A percentile compares a stretch with the other conserved stretches of the same genome.
These are phyloP conservation scores for Poecile montanus DNA, from an alignment of 2,797 vertebrate genomes.

Conservation along the genomic window DNA sequence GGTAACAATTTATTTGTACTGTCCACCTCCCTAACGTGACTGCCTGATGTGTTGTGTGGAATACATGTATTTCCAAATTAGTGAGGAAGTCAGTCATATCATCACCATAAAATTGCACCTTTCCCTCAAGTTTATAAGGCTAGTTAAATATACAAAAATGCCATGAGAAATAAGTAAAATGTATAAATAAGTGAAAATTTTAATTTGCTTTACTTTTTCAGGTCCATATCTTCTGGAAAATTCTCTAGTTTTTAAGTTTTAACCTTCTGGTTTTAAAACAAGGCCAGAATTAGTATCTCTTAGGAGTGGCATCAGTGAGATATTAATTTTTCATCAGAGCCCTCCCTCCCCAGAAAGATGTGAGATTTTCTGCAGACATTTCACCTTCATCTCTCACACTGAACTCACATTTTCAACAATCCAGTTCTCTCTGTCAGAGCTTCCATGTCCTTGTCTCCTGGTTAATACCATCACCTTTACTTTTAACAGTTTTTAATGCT, in stretches of 20 bases:
- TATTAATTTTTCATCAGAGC: not conserved
- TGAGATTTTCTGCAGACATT: not conserved
- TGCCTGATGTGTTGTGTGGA: not conserved
- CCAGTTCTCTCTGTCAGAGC: not conserved
- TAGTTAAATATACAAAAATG: not conserved
- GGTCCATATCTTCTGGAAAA: not conserved
- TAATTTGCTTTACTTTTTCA: not conserved
- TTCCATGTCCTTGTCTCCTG: not conserved
- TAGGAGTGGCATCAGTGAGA: not conserved
- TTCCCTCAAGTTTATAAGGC: not conserved
- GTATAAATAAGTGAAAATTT: not conserved
- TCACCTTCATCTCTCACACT: not conserved
- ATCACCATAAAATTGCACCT: not conserved
- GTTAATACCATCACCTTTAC: not conserved
- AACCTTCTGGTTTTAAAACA: not conserved
- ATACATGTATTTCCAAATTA: not conserved
- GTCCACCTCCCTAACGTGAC: not conserved
- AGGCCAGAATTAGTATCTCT: not conserved
- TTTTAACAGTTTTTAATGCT: not conserved
- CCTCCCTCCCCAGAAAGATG: not conserved
- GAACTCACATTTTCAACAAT: not conserved
- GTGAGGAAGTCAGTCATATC: not conserved
- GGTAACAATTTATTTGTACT: slow-evolving; percentile 17
- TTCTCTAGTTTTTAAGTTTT: not conserved
- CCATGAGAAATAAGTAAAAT: not conserved